phyloP scores from a whole-genome alignment of 2,888 invertebrate genomes.

The Oscheius sp. region DNA sequence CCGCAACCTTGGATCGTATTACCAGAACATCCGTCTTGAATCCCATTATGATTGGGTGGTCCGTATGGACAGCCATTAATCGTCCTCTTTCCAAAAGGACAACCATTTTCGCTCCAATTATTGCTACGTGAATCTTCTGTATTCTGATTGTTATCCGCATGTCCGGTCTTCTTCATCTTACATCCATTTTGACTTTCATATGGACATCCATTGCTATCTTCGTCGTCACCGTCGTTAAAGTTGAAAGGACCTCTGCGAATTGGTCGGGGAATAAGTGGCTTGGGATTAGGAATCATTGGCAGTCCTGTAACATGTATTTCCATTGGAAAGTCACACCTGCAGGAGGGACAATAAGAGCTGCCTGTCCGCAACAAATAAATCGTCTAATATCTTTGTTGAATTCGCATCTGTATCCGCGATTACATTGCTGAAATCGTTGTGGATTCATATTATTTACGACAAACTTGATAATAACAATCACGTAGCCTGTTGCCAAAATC shows the following conservation, averaged over 20 bases:
- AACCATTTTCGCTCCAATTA: constrained; percentile 17
- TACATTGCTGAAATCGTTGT: constrained; percentile 45
- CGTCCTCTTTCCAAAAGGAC: neutral
- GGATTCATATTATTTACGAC: neutral
- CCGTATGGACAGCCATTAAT: constrained; percentile 14
- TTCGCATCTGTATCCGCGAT: constrained; percentile 55
- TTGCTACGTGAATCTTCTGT: constrained; percentile 29
- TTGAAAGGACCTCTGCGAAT: constrained; percentile 33
- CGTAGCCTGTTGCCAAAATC: constrained; percentile 58
- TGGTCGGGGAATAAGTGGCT: constrained; percentile 49
- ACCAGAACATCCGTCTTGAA: constrained; percentile 10
- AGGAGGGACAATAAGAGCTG: constrained; percentile 46
- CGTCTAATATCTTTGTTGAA: constrained; percentile 56
- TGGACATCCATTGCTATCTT: constrained; percentile 13
- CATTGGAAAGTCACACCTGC: constrained; percentile 28
- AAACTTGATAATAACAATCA: constrained; percentile 56
- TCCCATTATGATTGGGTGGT: neutral
- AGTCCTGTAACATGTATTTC: constrained; percentile 30
- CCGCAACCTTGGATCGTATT: constrained; percentile 9
- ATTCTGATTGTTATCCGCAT: neutral
- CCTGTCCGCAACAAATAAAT: constrained; percentile 57
- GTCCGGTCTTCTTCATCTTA: neutral
- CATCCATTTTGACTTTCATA: constrained; percentile 12
- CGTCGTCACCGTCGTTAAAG: constrained; percentile 46
- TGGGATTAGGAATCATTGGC: constrained; percentile 52